phyloP scores from a whole-genome alignment of 35 echinoderm and acorn worm genomes.

The Anneissia japonica region DNA sequence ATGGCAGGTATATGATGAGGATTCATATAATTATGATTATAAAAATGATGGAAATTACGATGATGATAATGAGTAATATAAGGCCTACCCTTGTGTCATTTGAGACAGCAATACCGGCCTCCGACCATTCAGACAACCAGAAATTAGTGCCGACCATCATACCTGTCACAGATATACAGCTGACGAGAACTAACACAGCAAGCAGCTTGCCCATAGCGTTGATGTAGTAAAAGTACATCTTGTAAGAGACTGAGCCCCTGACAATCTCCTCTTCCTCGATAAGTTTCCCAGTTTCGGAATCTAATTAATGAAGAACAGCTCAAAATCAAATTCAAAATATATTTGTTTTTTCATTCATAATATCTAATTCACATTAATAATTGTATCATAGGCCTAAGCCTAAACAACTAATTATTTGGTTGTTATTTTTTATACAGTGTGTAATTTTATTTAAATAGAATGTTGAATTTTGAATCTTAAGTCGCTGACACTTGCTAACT shows the following conservation, averaged over 20 bases:
- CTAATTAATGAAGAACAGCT: conserved; percentile 12
- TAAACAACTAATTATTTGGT: not conserved
- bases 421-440: not conserved
- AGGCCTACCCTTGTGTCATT: not conserved
- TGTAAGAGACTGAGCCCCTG: conserved; percentile 49
- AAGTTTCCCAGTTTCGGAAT: conserved; percentile 19
- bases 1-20: too few species aligned
- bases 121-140: conserved; percentile 67
- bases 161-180: not conserved
- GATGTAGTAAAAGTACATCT: conserved; percentile 49
- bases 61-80: too few species aligned
- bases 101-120: conserved; percentile 21
- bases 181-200: conserved; percentile 12
- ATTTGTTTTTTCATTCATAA: not conserved
- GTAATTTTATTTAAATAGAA: not conserved
- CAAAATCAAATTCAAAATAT: not conserved
- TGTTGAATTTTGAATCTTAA: not conserved
- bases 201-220: conserved; percentile 8
- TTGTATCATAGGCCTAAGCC: not conserved
- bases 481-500: too few species aligned
- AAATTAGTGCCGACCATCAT: conserved; percentile 34
- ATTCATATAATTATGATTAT: too few species aligned
- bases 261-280: conserved; percentile 62
- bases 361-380: not conserved
- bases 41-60: too few species aligned